A percentile compares a stretch with the other conserved stretches of the same genome.
These are phyloP conservation scores for Turdus rufiventris DNA, from an alignment of 2,113 vertebrate genomes.

Conservation along the genomic window DNA sequence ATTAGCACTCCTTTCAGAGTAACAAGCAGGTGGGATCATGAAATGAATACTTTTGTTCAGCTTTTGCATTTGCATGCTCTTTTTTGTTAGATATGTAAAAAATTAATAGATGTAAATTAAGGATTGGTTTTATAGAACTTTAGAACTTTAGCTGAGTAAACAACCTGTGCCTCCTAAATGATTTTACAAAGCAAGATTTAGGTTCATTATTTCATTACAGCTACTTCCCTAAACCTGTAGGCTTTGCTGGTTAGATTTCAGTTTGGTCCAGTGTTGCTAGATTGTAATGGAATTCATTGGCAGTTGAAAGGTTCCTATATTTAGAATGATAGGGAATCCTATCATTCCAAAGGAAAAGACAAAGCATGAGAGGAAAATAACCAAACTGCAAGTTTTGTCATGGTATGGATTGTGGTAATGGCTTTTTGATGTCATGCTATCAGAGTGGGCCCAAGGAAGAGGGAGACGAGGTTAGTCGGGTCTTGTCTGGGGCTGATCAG, in stretches of 20 bases:
- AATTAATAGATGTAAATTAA: neutral
- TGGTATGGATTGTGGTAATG: neutral
- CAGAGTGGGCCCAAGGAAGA: neutral
- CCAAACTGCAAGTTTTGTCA: neutral
- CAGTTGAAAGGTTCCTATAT: neutral
- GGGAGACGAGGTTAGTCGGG: neutral
- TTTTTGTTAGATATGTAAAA: neutral
- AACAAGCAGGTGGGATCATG: neutral
- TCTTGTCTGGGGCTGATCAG: neutral
- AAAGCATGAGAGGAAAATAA: neutral
- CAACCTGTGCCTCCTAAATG: neutral
- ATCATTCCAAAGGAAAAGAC: neutral
- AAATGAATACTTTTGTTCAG: neutral
- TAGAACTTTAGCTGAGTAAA: neutral
- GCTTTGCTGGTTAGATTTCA: neutral
- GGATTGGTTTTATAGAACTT: neutral
- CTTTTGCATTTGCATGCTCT: neutral
- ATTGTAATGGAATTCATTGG: neutral
- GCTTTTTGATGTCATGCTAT: neutral
- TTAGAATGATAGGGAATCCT: neutral
- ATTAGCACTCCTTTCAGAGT: neutral
- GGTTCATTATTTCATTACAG: neutral
- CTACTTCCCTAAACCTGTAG: rapidly evolving
- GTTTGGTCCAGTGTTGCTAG: neutral
- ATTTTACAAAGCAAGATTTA: neutral